Evolutionary conservation across 2,888 invertebrate genomes (phyloP), one percentile per base, ranked within the genome.

Genomic region (Eurytoma adleriae): DNA sequence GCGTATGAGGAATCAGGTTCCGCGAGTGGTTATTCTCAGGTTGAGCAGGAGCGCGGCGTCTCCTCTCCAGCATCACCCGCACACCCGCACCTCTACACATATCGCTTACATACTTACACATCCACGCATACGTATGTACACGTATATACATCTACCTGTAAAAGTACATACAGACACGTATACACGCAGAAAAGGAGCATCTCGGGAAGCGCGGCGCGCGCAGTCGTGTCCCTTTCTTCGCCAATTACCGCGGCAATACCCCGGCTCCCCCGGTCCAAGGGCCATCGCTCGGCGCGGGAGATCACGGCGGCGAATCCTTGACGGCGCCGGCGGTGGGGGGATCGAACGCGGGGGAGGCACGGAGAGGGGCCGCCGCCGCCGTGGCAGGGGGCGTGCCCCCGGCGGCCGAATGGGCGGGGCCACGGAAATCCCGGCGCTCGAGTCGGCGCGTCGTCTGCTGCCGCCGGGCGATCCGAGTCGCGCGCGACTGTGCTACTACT

Each of bases 361-460:
- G 80, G 71, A 84, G 78, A 83, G 83, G 84, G 81, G 82, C 85
- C 84, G 86, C 84, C 50, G 13, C 83, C 83, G 84, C 14, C 7
- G 27, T 84, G 82, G 69, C 69, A 71, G 73, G 84, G 81, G 87
- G 87, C 87, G 88, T 86, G 84, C n/a, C 75, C 86, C 70, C 61
- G 50, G 64, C 64, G 0, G 40, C 7, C 40, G 40, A 0, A 82
- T 78, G 82, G 89, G 89, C 89, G 89, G 88, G 85, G 87, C 83
- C 83, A 84, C 83, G 87, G 86, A 89, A 88, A 89, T 88, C 89
- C 88, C 87, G 84, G 87, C 87, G 86, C 86, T 84, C 85, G 86
- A 85, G 85, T 86, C 83, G 64, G 18, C 64, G 61, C 40, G 80
- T 80, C 77, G 80, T 77, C 80, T 80, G 80, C 77, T 72, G 59